Evolutionary conservation across 2,797 vertebrate species (phyloP).

Genomic region (Crax fasciolata): DNA sequence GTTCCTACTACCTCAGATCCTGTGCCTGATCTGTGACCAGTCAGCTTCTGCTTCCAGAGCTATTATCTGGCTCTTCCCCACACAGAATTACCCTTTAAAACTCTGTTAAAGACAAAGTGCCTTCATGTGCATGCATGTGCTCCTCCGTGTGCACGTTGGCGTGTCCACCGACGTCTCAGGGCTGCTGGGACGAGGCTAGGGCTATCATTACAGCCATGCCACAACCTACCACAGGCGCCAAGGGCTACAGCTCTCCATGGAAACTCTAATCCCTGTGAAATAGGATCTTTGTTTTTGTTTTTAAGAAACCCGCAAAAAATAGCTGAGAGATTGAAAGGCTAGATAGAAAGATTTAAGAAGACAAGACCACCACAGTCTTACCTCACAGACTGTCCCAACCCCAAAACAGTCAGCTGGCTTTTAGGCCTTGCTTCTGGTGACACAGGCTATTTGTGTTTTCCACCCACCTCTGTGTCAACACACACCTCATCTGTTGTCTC

Average conservation of each 20-base stretch:
- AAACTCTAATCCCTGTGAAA: constrained; percentile 69
- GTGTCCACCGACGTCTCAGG: fast-evolving
- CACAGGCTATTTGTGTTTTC: constrained; percentile 41
- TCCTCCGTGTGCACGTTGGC: fast-evolving
- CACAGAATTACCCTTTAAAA: not conserved
- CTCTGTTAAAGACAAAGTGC: not conserved
- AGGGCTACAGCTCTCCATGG: constrained; percentile 57
- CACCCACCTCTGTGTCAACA: constrained; percentile 27
- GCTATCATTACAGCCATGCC: constrained; percentile 16
- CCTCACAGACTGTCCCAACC: not conserved
- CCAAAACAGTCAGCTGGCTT: not conserved
- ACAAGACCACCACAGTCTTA: not conserved
- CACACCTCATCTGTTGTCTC: not conserved
- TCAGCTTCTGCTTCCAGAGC: not conserved
- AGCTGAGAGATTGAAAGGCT: not conserved
- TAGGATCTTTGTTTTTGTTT: constrained; percentile 34
- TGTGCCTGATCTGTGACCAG: not conserved
- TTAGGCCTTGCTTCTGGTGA: constrained; percentile 33
- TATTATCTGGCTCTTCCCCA: not conserved
- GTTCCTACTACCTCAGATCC: not conserved
- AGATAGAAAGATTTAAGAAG: constrained; percentile 25
- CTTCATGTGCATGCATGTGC: fast-evolving
- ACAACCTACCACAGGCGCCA: constrained; percentile 54
- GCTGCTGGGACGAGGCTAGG: not conserved
- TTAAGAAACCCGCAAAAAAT: constrained; percentile 41